These are phyloP conservation scores for Cheilosia vulpina DNA, from an alignment of 2,888 invertebrate genomes.

Conservation along the genomic window DNA sequence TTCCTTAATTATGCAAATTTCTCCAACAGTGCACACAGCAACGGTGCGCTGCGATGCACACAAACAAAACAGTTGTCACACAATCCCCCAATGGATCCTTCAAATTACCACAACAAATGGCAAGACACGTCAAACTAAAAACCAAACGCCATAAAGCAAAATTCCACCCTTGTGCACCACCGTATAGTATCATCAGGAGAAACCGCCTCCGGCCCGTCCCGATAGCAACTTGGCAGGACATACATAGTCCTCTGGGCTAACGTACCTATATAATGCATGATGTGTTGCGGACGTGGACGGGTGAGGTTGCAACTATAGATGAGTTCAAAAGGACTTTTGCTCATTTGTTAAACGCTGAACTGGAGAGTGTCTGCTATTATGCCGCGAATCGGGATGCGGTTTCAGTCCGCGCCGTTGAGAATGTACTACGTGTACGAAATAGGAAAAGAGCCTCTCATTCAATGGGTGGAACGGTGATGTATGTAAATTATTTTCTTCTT, in stretches of 20 bases:
- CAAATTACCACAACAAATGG: conserved; percentile 74
- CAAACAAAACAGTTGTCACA: conserved; percentile 71
- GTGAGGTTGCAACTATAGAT: conserved; percentile 19
- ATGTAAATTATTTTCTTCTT: conserved; percentile 36
- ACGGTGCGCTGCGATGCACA: conserved; percentile 59
- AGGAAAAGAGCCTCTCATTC: not conserved
- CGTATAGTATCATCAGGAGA: conserved; percentile 36
- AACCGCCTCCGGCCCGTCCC: conserved; percentile 1
- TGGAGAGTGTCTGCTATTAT: conserved; percentile 57
- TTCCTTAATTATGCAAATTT: conserved; percentile 75
- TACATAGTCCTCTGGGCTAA: not conserved
- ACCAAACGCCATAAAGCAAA: conserved; percentile 69
- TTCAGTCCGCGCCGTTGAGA: conserved; percentile 16
- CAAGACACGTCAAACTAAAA: conserved; percentile 73
- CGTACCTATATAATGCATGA: not conserved
- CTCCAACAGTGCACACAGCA: conserved; percentile 47
- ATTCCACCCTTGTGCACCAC: conserved; percentile 55
- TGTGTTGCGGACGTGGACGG: conserved; percentile 1
- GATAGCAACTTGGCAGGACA: conserved; percentile 9
- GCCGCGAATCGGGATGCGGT: conserved; percentile 36
- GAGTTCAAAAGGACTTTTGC: conserved; percentile 56
- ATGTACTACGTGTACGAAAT: conserved; percentile 41
- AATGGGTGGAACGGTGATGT: no score
- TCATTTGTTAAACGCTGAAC: conserved; percentile 60
- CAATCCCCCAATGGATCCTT: conserved; percentile 67